Evolutionary conservation across 2,888 invertebrate genomes (phyloP).

Genomic region (Diadegma fenestrale): DNA sequence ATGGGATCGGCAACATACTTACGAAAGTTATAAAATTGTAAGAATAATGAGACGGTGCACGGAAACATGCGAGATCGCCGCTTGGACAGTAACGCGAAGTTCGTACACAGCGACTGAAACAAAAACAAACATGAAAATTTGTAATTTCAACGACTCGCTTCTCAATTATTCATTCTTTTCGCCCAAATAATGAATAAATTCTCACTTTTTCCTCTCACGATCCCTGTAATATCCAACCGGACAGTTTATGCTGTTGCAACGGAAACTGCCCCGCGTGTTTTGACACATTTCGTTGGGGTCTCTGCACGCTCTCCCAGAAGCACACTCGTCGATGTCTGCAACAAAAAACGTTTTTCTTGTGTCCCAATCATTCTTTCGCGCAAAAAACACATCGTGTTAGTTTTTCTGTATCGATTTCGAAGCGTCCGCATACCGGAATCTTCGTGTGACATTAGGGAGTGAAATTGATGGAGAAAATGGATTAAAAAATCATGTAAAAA

Average conservation of each 20-base stretch:
- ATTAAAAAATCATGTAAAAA: conserved; percentile 52
- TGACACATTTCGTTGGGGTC: conserved; percentile 92
- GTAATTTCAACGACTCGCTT: background rate
- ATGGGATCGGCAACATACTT: conserved; percentile 91
- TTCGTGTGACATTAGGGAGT: background rate
- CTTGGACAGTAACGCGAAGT: conserved; percentile 89
- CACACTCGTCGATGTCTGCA: conserved; percentile 91
- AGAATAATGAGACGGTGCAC: conserved; percentile 94
- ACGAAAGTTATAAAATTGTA: conserved; percentile 97
- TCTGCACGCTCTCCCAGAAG: conserved; percentile 86
- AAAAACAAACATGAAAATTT: conserved; percentile 7
- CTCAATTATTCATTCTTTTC: background rate
- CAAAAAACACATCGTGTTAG: too few species aligned
- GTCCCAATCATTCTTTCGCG: too few species aligned
- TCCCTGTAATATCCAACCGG: conserved; percentile 94
- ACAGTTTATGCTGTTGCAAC: conserved; percentile 94
- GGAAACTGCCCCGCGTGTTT: conserved; percentile 95
- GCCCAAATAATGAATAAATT: background rate
- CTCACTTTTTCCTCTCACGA: conserved; percentile 92
- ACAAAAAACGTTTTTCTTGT: conserved; percentile 26
- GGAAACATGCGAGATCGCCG: conserved; percentile 91
- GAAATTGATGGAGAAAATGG: background rate
- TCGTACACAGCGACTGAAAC: conserved; percentile 91
- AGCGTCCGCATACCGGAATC: too few species aligned
- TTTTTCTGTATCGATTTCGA: too few species aligned